Evolutionary conservation across 2,888 invertebrate species (phyloP), one percentile per base, ranked within the genome.

Genomic region (Enoplolaimus lenunculus): DNA sequence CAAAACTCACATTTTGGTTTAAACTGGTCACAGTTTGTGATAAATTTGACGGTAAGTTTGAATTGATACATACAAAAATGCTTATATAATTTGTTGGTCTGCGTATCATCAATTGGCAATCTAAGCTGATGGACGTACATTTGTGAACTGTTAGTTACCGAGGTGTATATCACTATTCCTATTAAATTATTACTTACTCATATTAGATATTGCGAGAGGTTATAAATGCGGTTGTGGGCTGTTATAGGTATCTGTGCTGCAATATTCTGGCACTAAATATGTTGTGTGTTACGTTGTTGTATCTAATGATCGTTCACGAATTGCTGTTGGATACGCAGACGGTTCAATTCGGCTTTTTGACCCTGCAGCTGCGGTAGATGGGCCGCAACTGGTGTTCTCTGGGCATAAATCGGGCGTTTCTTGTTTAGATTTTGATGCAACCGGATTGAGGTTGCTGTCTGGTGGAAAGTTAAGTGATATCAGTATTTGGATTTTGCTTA

Each of bases 251-350:
- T 45, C 7, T 45, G 45, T 45, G 7, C 45, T 45, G 7, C 45
- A 21, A 45, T n/a, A n/a, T n/a, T 7, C 45, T 45, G 45, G 21
- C 21, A 21, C 45, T 45, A 45, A 26, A 30, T 28, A 62, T 62
- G 64, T 26, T 28, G 28, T 62, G 3, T 62, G 90, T 90, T 0
- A 85, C 86, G 70, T 81, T 94, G 73, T 86, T 88, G 69, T 86
- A 88, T 0, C 89, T 89, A 74, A 89, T 0, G 88, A 88, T 79
- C 88, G 88, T 71, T 84, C 87, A 68, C 87, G 89, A 75, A 83
- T 97, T 75, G 93, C 95, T 21, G 90, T 90, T 29, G 97, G 97
- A 0, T 95, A 93, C 82, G 85, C 87, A 0, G 91, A 95, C 84
- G 98, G 95, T 1, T 87, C 87, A 60, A 86, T 95, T 0, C 88